These are phyloP conservation scores for Aratinga solstitialis DNA, from an alignment of 2,797 vertebrate genomes.

Conservation along the genomic window DNA sequence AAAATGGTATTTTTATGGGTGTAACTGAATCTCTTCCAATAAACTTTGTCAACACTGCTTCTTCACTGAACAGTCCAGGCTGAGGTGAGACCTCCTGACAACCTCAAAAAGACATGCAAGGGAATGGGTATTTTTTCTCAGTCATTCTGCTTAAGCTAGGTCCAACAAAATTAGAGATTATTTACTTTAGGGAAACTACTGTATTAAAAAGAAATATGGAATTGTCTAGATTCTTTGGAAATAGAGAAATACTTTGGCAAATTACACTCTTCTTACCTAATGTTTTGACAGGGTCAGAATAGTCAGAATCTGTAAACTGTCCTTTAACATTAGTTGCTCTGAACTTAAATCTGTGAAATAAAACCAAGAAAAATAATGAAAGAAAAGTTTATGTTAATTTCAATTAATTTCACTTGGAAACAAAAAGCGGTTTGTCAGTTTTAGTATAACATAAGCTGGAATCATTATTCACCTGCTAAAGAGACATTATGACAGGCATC, in stretches of 20 bases:
- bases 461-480: neutral
- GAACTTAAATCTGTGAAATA: constrained; percentile 91
- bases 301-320: constrained; percentile 93
- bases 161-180: neutral
- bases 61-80: neutral
- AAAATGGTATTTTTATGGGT: neutral
- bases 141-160: neutral
- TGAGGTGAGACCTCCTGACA: neutral
- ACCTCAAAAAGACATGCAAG: neutral
- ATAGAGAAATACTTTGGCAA: neutral
- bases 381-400: neutral
- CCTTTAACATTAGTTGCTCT: constrained; percentile 91
- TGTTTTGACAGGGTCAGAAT: constrained; percentile 90
- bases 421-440: neutral
- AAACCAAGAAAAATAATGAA: constrained; percentile 19
- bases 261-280: constrained; percentile 79
- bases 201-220: neutral
- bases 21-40: neutral
- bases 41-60: neutral
- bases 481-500: neutral
- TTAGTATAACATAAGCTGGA: neutral
- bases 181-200: neutral
- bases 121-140: neutral
- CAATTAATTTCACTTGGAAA: neutral
- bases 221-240: neutral